A percentile compares a stretch with the other conserved stretches of the same genome.
Evolutionary conservation across 2,113 vertebrate species (phyloP).

Genomic region (Fregata magnificens): DNA sequence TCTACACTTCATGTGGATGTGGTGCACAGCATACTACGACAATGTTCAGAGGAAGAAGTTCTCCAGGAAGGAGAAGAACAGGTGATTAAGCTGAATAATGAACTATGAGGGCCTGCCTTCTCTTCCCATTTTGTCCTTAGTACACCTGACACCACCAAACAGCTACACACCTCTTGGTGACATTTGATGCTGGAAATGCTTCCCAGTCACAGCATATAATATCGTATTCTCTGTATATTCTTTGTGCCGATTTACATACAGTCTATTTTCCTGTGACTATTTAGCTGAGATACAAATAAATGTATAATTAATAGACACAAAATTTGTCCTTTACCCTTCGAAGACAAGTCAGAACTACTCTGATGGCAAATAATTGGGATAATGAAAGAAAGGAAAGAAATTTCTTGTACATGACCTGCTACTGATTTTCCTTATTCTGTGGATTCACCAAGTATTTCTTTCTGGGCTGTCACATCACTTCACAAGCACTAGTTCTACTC

Average conservation of each 20-base stretch:
- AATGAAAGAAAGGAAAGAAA: background rate
- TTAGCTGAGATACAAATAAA: background rate
- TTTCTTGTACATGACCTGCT: background rate
- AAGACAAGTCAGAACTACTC: background rate
- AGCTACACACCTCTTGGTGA: background rate
- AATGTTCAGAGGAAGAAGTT: background rate
- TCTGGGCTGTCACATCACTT: background rate
- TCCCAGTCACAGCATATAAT: background rate
- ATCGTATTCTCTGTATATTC: background rate
- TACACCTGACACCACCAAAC: background rate
- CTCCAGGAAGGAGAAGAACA: background rate
- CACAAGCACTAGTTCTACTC: background rate
- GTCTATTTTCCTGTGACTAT: background rate
- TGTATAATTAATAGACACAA: background rate
- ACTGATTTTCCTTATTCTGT: background rate
- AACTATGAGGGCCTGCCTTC: background rate
- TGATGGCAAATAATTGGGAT: background rate
- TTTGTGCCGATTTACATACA: background rate
- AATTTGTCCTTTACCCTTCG: background rate
- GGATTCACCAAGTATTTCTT: background rate
- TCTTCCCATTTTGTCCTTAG: background rate
- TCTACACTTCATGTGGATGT: background rate
- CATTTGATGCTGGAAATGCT: background rate
- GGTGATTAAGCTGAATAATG: background rate
- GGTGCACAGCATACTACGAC: rapidly evolving